Evolutionary conservation across 1,140 invertebrate genomes (phyloP), one percentile per base, ranked within the genome.

Genomic region (Eumaeus atala): DNA sequence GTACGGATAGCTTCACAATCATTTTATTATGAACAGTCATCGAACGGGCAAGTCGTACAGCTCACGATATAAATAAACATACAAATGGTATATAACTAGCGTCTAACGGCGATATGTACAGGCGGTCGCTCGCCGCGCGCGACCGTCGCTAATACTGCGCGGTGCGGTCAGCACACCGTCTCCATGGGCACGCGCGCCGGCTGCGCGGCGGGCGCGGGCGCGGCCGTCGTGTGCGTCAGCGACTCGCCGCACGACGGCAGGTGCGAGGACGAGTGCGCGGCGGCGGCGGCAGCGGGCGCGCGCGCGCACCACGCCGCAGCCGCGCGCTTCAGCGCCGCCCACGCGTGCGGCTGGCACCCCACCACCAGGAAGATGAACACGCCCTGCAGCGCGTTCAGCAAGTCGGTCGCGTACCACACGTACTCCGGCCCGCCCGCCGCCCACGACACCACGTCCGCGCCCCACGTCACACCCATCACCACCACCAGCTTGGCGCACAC

Each of bases 381-480:
- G 38, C 95, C 95, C 80, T 96, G 95, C 28, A 95, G 88, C 48
- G 93, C 92, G 82, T 96, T 96, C 72, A 96, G 90, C 58, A 96
- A 72, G 78, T 95, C 94, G 8, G 93, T 93, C 44, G 93, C 80
- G 74, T 94, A 94, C 94, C 94, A 95, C 54, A 93, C 79, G 71
- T 92, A 93, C 59, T 92, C 87, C 0, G 94, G 93, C 0, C 94
- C 94, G 50, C 94, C 94, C 33, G 92, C 91, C 52, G 80, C 84
- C 89, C 89, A 90, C 3, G 93, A 95, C 18, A 95, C 84, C 16
- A 95, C 91, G 76, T 95, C 94, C n/a, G 91, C 91, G 40, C 94
- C 91, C 94, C 94, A 95, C 38, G 93, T 95, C 47, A 95, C 90
- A 48, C 94, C 94, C 94, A 95, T 95, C 36, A 93, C 59, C 92